Percentiles rank a stretch among this genome's conserved stretches.
These are phyloP conservation scores for Lutjanus campechanus DNA, from an alignment of 2,797 vertebrate species.

Conservation along the genomic window DNA sequence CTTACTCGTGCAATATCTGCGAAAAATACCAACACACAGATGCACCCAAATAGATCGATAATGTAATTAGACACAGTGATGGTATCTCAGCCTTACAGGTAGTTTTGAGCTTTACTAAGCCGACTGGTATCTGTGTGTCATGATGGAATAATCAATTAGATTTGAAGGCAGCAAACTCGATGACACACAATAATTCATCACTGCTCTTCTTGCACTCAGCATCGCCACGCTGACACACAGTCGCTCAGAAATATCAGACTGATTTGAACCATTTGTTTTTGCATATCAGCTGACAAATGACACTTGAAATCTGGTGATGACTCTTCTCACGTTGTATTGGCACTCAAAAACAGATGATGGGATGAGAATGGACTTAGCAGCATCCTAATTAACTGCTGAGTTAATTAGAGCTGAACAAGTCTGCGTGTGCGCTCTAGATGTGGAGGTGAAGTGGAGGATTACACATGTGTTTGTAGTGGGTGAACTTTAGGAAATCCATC, in stretches of 20 bases:
- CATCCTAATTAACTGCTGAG: conserved; percentile 35
- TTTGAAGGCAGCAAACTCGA: conserved; percentile 20
- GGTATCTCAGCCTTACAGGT: conserved; percentile 37
- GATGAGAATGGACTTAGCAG: conserved; percentile 1
- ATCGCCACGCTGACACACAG: not conserved
- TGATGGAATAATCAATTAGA: conserved; percentile 24
- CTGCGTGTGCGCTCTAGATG: not conserved
- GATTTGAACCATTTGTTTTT: conserved; percentile 5
- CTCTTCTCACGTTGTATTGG: not conserved
- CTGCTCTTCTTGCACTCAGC: not conserved
- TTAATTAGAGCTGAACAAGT: conserved; percentile 36
- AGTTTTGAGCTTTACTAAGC: conserved; percentile 27
- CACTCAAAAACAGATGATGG: conserved; percentile 39
- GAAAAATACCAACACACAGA: conserved; percentile 3
- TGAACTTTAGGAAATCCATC: conserved; percentile 16
- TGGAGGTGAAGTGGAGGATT: not conserved
- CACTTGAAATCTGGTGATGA: conserved; percentile 15
- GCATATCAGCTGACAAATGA: conserved; percentile 18
- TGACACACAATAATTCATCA: not conserved
- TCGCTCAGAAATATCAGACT: not conserved
- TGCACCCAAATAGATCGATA: conserved; percentile 44
- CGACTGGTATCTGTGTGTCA: not conserved
- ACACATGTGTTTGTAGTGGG: not conserved
- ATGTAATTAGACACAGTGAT: conserved; percentile 35
- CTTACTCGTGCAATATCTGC: conserved; percentile 13